These are phyloP conservation scores for Temnopleurus reevesii DNA, from an alignment of 53 echinoderm and acorn worm genomes.

Conservation along the genomic window DNA sequence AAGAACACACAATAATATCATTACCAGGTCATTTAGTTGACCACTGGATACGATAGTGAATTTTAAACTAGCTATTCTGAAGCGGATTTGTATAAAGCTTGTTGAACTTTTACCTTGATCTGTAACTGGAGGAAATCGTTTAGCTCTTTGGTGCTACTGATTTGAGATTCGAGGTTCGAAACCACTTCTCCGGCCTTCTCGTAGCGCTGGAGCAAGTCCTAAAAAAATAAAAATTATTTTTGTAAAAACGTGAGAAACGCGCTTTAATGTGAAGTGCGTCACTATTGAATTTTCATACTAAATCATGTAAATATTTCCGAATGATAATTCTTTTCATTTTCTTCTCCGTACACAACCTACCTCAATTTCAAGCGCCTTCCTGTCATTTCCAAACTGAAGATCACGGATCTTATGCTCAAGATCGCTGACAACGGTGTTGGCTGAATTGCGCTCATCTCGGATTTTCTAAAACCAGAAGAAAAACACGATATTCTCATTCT, in stretches of 20 bases:
- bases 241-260: no score
- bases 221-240: neutral
- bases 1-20: no score
- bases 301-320: neutral
- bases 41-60: no score
- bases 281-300: neutral
- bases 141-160: neutral
- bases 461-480: conserved; percentile 2
- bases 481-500: neutral
- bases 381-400: neutral
- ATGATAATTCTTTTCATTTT: neutral
- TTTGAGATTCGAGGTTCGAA: neutral
- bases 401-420: neutral
- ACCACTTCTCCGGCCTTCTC: conserved; percentile 4
- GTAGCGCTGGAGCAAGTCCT: conserved; percentile 44
- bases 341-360: neutral
- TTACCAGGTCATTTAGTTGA: no score
- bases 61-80: no score
- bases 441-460: neutral
- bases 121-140: neutral
- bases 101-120: conserved; percentile 21
- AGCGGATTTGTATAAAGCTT: no score
- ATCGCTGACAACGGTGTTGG: neutral
- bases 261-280: neutral
- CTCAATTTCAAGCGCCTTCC: neutral